phyloP scores from a whole-genome alignment of 2,797 vertebrate species.

The Neopelma chrysocephalum region DNA sequence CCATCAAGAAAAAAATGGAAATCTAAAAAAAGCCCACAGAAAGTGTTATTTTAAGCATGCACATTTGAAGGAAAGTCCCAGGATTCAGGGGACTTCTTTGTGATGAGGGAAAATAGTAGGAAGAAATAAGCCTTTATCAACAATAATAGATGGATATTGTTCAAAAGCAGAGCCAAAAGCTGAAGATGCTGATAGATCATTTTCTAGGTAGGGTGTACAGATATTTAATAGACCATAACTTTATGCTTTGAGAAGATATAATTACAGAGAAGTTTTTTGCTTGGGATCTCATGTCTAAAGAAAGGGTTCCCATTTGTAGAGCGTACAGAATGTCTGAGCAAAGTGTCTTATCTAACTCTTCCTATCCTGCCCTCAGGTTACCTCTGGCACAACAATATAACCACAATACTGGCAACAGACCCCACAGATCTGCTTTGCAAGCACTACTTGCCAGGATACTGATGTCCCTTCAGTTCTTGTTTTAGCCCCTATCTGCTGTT shows the following conservation, averaged over 20 bases:
- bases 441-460: neutral
- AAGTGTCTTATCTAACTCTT: neutral
- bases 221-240: neutral
- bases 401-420: neutral
- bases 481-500: neutral
- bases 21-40: neutral
- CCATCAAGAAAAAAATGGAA: neutral
- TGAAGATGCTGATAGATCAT: neutral
- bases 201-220: neutral
- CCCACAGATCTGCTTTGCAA: neutral
- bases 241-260: neutral
- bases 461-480: neutral
- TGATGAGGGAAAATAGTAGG: neutral
- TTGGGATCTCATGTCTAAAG: neutral
- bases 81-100: neutral
- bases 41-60: neutral
- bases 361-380: neutral
- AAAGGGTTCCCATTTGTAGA: neutral
- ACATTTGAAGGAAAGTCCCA: neutral
- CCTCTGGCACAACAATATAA: neutral
- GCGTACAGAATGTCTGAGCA: neutral
- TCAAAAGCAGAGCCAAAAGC: conserved; percentile 1
- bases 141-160: neutral
- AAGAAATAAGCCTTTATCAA: neutral
- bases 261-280: neutral